phyloP scores from a whole-genome alignment of 2,797 vertebrate genomes.

The Varecia variegata region DNA sequence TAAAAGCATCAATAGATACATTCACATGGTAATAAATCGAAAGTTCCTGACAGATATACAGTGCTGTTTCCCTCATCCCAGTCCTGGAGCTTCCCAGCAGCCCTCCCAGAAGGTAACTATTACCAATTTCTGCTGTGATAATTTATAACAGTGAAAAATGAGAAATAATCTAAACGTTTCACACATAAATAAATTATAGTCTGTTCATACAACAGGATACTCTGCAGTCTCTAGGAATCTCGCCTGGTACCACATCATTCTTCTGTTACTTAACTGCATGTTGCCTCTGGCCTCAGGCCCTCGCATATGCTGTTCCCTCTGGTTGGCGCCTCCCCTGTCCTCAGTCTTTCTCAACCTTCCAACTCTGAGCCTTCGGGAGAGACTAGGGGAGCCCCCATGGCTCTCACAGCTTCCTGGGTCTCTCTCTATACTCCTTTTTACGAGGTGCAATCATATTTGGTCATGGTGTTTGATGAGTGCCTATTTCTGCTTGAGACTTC shows the following conservation, averaged over 20 bases:
- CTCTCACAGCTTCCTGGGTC: background rate
- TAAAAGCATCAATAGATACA: background rate
- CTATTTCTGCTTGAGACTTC: background rate
- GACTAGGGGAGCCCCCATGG: background rate
- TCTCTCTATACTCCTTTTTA: background rate
- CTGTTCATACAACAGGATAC: background rate
- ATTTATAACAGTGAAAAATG: conserved; percentile 37
- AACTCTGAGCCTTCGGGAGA: background rate
- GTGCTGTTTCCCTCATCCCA: background rate
- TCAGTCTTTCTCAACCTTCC: background rate
- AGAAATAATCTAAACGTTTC: conserved; percentile 21
- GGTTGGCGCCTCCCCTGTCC: background rate
- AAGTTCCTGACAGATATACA: background rate
- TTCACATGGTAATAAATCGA: background rate
- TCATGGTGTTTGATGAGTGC: background rate
- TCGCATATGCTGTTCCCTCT: background rate
- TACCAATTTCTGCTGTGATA: conserved; percentile 3
- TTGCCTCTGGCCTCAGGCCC: background rate
- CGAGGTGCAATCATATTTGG: background rate
- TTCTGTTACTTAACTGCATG: background rate
- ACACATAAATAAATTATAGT: conserved; percentile 30
- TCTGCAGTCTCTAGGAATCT: background rate
- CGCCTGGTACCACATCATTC: background rate
- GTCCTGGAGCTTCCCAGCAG: background rate
- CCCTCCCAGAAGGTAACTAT: background rate